phyloP scores from a whole-genome alignment of 35 echinoderm and acorn worm genomes.

The Holothuria glaberrima region DNA sequence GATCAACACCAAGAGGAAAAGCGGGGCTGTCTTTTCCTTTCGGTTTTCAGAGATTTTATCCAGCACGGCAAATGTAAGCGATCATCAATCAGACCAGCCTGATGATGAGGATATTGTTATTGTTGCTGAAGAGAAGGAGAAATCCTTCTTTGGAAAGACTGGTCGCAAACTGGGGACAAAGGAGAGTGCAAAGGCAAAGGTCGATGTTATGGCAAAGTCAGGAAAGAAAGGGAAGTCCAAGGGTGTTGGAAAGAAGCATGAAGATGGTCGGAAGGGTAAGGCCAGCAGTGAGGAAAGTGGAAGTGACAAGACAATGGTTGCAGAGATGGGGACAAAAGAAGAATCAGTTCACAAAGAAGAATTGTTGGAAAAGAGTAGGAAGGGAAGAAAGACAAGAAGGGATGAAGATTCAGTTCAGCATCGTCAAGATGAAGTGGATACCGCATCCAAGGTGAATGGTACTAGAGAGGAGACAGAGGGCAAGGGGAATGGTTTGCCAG shows the following conservation, averaged over 20 bases:
- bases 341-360: constrained; percentile 1
- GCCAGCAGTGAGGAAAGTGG: background rate
- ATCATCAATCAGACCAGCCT: no score
- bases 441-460: background rate
- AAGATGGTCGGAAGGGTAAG: background rate
- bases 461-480: no score
- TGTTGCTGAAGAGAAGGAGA: constrained; percentile 18
- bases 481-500: background rate
- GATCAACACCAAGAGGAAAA: background rate
- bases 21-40: constrained; percentile 44
- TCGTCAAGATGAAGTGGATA: constrained; percentile 2
- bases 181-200: background rate
- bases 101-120: constrained; percentile 18
- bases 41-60: constrained; percentile 46
- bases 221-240: background rate
- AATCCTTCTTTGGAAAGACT: constrained; percentile 10
- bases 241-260: background rate
- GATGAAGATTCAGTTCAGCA: background rate
- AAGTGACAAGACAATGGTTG: background rate
- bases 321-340: background rate
- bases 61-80: background rate
- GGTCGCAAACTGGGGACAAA: background rate
- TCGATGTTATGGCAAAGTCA: background rate
- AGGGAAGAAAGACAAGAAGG: background rate
- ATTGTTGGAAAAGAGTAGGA: background rate